These are phyloP conservation scores for Sus scrofa DNA, from an alignment of 2,113 vertebrate genomes.

Conservation along the genomic window DNA sequence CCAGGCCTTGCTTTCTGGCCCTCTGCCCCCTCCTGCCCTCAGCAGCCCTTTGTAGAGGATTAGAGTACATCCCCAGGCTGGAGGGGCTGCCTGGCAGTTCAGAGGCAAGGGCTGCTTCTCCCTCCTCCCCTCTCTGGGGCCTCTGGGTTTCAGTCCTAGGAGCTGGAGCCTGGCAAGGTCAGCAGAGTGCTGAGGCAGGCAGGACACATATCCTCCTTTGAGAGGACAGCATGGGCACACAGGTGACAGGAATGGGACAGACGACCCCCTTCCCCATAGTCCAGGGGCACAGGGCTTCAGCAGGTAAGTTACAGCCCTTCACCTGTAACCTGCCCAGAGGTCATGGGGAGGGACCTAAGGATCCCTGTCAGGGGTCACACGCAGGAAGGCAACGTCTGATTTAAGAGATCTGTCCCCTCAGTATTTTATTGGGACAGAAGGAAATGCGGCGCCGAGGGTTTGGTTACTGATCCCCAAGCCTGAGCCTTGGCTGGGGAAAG, in stretches of 20 bases:
- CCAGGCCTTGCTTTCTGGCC: not conserved
- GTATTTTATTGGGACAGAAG: conserved; percentile 50
- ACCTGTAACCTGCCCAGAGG: not conserved
- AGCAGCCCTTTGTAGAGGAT: not conserved
- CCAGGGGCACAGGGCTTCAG: not conserved
- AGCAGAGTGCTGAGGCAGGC: conserved; percentile 24
- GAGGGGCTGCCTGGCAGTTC: not conserved
- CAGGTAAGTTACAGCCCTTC: not conserved
- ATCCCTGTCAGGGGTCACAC: not conserved
- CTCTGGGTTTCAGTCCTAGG: conserved; percentile 32
- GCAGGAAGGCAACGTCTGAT: not conserved
- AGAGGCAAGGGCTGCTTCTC: not conserved
- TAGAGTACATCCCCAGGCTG: not conserved
- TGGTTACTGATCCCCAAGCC: conserved; percentile 25
- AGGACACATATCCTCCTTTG: not conserved
- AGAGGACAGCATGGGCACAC: not conserved
- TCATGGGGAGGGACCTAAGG: not conserved
- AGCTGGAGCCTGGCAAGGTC: conserved; percentile 66
- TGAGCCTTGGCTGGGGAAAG: not conserved
- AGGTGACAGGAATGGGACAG: not conserved
- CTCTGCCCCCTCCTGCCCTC: not conserved
- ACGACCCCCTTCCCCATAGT: not conserved
- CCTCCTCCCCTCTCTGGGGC: too few relatives aligned
- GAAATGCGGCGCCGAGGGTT: not conserved
- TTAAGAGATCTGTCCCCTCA: conserved; percentile 44